phyloP scores from a whole-genome alignment of 1,140 invertebrate species.

The Pectinophora gossypiella region DNA sequence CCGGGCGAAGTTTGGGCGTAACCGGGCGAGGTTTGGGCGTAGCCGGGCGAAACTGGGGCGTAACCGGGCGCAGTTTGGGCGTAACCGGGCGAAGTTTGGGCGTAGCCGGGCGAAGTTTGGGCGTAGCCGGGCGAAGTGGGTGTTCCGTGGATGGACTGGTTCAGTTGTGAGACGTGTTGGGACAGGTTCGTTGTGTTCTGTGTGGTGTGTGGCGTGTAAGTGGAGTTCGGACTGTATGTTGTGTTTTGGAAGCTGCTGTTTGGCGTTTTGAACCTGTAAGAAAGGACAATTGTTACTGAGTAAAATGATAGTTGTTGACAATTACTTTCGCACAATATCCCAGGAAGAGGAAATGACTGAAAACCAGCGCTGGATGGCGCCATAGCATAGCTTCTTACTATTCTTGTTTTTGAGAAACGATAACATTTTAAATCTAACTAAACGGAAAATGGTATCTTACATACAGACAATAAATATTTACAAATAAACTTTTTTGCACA shows the following conservation, averaged over 20 bases:
- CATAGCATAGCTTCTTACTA: too few relatives aligned
- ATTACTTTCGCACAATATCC: too few relatives aligned
- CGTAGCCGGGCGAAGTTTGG: neutral
- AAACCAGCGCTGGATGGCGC: too few relatives aligned
- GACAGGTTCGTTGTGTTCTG: slow-evolving; percentile 25
- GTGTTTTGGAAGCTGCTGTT: slow-evolving; percentile 64
- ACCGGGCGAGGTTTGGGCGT: slow-evolving; percentile 8
- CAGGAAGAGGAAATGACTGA: too few relatives aligned
- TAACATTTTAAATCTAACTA: too few relatives aligned
- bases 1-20: slow-evolving; percentile 8
- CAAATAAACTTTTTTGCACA: too few relatives aligned
- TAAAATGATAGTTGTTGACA: too few relatives aligned
- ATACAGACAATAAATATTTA: too few relatives aligned
- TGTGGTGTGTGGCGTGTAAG: slow-evolving; percentile 33
- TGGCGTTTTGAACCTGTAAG: slow-evolving; percentile 51
- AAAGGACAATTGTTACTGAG: neutral
- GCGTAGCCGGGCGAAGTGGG: slow-evolving; percentile 7
- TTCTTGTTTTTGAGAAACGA: too few relatives aligned
- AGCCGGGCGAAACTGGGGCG: neutral
- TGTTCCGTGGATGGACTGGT: slow-evolving; percentile 26
- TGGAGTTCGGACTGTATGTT: slow-evolving; percentile 63
- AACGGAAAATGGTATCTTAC: too few relatives aligned
- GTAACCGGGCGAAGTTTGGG: slow-evolving; percentile 4
- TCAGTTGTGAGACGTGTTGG: slow-evolving; percentile 23
- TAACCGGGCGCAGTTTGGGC: slow-evolving; percentile 8